Conservation (phyloP, 1,140 invertebrate species). For the Homarus americanus region DNA sequence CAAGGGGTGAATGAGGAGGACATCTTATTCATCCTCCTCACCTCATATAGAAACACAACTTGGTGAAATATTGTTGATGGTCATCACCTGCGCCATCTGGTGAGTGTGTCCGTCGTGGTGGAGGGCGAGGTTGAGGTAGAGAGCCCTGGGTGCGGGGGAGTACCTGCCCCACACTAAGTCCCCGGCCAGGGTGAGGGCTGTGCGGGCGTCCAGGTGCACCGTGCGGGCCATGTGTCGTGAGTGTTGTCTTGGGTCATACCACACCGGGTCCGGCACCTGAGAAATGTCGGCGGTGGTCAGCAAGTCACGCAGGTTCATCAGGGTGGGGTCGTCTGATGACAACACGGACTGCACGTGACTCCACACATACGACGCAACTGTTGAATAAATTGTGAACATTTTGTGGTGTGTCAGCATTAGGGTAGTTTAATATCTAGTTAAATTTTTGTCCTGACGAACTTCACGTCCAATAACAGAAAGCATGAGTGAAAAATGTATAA, state of each 20-base stretch:
- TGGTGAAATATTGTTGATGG: not conserved
- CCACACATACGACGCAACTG: conserved; percentile 73
- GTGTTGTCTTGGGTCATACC: conserved; percentile 69
- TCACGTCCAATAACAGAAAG: too few relatives aligned
- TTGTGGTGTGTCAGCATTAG: too few relatives aligned
- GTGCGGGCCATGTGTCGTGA: conserved; percentile 64
- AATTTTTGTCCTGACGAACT: too few relatives aligned
- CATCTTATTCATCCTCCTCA: too few relatives aligned
- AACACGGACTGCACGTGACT: conserved; percentile 69
- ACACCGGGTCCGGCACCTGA: conserved; percentile 58
- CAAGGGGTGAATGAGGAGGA: too few relatives aligned
- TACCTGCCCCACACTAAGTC: conserved; percentile 70
- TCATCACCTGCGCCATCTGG: conserved; percentile 55
- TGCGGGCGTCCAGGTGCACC: conserved; percentile 44
- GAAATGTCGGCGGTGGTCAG: conserved; percentile 29
- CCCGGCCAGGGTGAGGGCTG: conserved; percentile 41
- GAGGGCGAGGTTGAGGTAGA: conserved; percentile 43
- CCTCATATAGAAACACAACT: too few relatives aligned
- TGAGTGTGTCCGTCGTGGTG: conserved; percentile 57
- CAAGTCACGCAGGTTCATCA: conserved; percentile 43
- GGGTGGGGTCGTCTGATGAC: conserved; percentile 40
- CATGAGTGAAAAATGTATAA: too few relatives aligned
- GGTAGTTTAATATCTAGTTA: too few relatives aligned
- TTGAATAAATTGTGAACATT: not conserved
- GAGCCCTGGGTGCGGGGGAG: conserved; percentile 65